These are phyloP conservation scores for Dolichallabes microphthalmus DNA, from an alignment of 2,113 vertebrate genomes.

Conservation along the genomic window DNA sequence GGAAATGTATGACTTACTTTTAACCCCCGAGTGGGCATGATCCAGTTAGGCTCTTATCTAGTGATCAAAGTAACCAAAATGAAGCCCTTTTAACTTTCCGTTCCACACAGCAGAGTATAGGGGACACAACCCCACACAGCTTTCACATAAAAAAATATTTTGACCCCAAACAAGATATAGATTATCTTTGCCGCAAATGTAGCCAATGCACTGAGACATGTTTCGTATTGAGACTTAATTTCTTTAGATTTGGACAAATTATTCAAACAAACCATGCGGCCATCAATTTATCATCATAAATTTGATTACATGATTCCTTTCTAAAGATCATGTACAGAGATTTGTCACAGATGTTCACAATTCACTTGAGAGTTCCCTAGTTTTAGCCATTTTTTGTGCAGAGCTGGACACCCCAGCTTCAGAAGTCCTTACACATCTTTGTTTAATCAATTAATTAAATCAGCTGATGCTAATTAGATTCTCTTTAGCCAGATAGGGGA, in stretches of 20 bases:
- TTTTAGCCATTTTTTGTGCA: no score
- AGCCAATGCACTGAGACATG: background rate
- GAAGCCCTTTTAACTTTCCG: background rate
- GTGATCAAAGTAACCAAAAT: background rate
- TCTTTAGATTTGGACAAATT: background rate
- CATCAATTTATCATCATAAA: no score
- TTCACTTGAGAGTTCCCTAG: no score
- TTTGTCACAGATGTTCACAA: no score
- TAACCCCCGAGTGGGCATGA: background rate
- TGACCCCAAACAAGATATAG: background rate
- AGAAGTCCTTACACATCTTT: no score
- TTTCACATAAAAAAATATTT: background rate
- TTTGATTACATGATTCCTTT: no score
- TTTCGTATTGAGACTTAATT: background rate
- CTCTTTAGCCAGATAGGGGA: no score
- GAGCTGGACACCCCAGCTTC: no score
- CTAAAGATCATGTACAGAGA: no score
- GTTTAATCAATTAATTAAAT: no score
- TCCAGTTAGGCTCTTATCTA: background rate
- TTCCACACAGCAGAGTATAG: background rate
- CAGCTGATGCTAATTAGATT: no score
- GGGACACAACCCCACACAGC: background rate
- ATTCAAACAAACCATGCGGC: background rate
- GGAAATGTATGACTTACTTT: constrained; percentile 9
- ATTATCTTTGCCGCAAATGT: background rate